Conservation (phyloP, 1,140 invertebrate species). For the Leptinotarsa undecemlineata region DNA sequence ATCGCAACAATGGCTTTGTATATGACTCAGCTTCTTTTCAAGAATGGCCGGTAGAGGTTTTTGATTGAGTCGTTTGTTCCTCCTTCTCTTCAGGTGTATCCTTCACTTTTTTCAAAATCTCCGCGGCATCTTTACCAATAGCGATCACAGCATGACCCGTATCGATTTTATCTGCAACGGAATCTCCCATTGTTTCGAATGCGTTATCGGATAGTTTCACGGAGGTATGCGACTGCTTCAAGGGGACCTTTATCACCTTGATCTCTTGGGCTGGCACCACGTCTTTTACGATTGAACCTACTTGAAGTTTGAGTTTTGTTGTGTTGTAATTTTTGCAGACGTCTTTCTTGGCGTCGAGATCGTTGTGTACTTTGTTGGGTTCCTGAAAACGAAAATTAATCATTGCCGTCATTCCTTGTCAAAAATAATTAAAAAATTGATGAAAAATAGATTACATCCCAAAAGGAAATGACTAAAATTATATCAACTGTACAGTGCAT, state of each 20-base stretch:
- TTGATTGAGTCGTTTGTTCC: neutral
- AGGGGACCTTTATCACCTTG: conserved; percentile 53
- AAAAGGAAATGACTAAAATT: too few species aligned
- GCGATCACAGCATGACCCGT: conserved; percentile 48
- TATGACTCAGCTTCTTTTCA: too few species aligned
- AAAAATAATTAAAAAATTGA: too few species aligned
- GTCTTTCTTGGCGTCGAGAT: neutral
- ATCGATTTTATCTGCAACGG: conserved; percentile 52
- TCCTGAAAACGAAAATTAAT: too few species aligned
- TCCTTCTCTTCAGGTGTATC: neutral
- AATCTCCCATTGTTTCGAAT: conserved; percentile 55
- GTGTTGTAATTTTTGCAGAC: conserved; percentile 2
- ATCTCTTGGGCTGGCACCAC: conserved; percentile 45
- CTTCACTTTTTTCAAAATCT: conserved; percentile 38
- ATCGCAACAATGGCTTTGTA: too few species aligned
- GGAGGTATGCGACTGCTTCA: conserved; percentile 47
- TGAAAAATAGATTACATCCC: too few species aligned
- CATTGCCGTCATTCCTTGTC: too few species aligned
- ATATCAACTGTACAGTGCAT: too few species aligned
- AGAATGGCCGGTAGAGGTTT: neutral
- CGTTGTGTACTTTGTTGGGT: too few species aligned
- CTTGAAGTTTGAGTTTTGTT: conserved; percentile 40
- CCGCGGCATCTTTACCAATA: conserved; percentile 49
- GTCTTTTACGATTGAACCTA: conserved; percentile 55
- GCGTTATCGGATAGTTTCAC: conserved; percentile 56